These are phyloP conservation scores for Hesperophylax magnus DNA, from an alignment of 1,140 invertebrate species.

Conservation along the genomic window DNA sequence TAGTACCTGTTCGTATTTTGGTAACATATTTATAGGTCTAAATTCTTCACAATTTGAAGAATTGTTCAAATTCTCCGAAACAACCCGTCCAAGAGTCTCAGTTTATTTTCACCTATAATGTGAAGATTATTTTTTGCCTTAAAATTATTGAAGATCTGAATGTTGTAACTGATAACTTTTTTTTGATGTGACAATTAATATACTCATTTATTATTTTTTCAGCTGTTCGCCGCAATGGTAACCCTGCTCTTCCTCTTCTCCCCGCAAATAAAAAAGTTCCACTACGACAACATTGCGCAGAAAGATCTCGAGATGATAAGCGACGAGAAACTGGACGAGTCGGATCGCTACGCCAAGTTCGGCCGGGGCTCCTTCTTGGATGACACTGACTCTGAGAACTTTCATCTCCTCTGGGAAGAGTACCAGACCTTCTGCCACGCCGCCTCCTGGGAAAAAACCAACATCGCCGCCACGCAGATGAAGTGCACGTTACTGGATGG, in stretches of 20 bases:
- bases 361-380: conserved; percentile 50
- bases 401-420: conserved; percentile 75
- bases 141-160: no score
- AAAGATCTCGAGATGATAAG: conserved; percentile 53
- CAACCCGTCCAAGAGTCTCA: no score
- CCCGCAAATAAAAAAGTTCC: conserved; percentile 52
- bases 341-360: conserved; percentile 60
- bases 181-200: no score
- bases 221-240: conserved; percentile 43
- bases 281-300: conserved; percentile 49
- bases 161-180: no score
- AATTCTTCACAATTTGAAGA: no score
- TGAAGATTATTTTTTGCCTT: no score
- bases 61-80: no score
- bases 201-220: conserved; percentile 35
- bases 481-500: conserved; percentile 79
- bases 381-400: conserved; percentile 52
- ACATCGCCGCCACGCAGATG: conserved; percentile 77
- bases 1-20: no score
- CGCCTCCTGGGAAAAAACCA: conserved; percentile 77
- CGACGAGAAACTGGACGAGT: conserved; percentile 58
- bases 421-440: conserved; percentile 81
- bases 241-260: conserved; percentile 47
- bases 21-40: no score
- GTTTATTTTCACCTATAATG: no score